Evolutionary conservation across 1,140 invertebrate species (phyloP).

Genomic region (Drosophila repletoides): DNA sequence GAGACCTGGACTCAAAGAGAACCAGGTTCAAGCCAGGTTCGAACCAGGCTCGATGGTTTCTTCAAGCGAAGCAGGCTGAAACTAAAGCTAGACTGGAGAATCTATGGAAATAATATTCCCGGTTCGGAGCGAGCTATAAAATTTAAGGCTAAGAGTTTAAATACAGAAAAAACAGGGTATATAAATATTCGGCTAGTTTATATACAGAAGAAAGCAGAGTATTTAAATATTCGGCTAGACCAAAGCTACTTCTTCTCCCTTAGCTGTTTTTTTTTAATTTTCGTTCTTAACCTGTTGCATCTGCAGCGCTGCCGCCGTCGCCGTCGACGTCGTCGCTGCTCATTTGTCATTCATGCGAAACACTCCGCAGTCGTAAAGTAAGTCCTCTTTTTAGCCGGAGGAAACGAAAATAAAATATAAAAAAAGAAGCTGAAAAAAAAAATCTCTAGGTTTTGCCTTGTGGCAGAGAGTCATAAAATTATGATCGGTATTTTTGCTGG

Average conservation of each 20-base stretch:
- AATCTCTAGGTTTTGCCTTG: conserved; percentile 19
- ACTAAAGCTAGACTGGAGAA: too few relatives aligned
- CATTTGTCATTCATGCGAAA: conserved; percentile 80
- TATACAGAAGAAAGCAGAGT: neutral
- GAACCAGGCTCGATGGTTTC: too few relatives aligned
- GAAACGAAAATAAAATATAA: too few relatives aligned
- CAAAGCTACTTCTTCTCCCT: neutral
- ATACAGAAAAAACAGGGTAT: too few relatives aligned
- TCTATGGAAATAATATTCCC: too few relatives aligned
- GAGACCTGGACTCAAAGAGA: too few relatives aligned
- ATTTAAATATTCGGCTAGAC: neutral
- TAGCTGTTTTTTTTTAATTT: neutral
- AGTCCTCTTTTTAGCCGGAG: conserved; percentile 39
- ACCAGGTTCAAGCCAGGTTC: too few relatives aligned
- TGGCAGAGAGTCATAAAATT: conserved; percentile 64
- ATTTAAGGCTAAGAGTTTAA: too few relatives aligned
- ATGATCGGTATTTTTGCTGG: conserved; percentile 70
- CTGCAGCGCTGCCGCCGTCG: conserved; percentile 10
- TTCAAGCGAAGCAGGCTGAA: too few relatives aligned
- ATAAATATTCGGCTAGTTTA: too few relatives aligned
- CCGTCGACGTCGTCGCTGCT: conserved; percentile 50
- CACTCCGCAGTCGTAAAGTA: conserved; percentile 48
- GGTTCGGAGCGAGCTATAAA: too few relatives aligned
- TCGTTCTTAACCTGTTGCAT: conserved; percentile 61
- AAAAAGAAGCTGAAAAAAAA: conserved; percentile 10